Evolutionary conservation across 1,140 invertebrate species (phyloP).

Genomic region (Tetragonula clypearis): DNA sequence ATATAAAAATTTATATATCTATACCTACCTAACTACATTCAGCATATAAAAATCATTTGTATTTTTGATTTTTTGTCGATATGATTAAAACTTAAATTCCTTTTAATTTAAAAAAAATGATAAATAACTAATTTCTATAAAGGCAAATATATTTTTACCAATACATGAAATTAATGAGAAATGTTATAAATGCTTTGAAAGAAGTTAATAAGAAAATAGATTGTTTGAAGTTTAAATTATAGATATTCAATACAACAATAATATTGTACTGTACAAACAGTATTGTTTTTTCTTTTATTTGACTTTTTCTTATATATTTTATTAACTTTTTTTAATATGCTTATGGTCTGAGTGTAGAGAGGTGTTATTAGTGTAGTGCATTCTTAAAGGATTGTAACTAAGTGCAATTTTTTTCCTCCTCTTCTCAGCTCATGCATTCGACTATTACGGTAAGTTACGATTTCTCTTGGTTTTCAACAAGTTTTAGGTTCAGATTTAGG

Average conservation of each 20-base stretch:
- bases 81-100: conserved; percentile 5
- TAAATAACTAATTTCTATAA: conserved; percentile 19
- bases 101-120: neutral
- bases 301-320: conserved; percentile 10
- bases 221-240: neutral
- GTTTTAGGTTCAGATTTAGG: conserved; percentile 67
- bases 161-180: neutral
- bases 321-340: conserved; percentile 34
- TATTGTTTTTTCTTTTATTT: conserved; percentile 4
- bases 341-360: conserved; percentile 76
- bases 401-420: conserved; percentile 86
- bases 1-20: conserved; percentile 65
- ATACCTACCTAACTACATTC: conserved; percentile 76
- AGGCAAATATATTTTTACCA: neutral
- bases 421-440: conserved; percentile 96
- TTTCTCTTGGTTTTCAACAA: conserved; percentile 84
- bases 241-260: neutral
- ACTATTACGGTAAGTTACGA: conserved; percentile 99
- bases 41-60: conserved; percentile 54
- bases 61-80: conserved; percentile 3
- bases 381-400: conserved; percentile 79
- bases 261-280: neutral
- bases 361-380: conserved; percentile 71
- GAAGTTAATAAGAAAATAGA: neutral
- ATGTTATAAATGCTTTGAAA: conserved; percentile 17